Evolutionary conservation across 2,888 invertebrate species (phyloP).

Genomic region (Trichopoda pennipes): DNA sequence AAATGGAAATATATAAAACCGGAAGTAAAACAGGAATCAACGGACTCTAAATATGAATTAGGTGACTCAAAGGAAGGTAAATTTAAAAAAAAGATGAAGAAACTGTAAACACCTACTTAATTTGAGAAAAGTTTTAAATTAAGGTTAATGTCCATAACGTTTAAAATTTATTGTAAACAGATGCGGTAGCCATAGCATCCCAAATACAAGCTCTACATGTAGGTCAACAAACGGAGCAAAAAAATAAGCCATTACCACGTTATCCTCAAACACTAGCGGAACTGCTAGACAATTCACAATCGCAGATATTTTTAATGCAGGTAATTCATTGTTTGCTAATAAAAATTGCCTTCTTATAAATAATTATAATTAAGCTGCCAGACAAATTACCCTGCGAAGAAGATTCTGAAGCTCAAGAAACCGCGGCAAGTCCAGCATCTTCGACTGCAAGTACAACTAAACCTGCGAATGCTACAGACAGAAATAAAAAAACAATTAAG

Average conservation of each 20-base stretch:
- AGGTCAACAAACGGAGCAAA: conserved; percentile 63
- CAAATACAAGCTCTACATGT: conserved; percentile 74
- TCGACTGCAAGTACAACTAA: conserved; percentile 15
- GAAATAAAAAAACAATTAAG: conserved; percentile 49
- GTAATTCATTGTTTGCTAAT: conserved; percentile 65
- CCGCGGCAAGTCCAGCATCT: conserved; percentile 24
- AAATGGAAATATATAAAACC: conserved; percentile 69
- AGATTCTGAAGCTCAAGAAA: conserved; percentile 57
- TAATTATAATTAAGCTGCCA: conserved; percentile 74
- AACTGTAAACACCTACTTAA: not conserved
- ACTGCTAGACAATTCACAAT: conserved; percentile 73
- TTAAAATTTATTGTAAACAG: conserved; percentile 27
- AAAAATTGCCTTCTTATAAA: not conserved
- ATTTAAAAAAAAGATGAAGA: not conserved
- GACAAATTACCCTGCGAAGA: conserved; percentile 75
- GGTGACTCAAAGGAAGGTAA: conserved; percentile 55
- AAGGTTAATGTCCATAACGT: not conserved
- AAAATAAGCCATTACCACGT: conserved; percentile 61
- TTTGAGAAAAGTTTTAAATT: not conserved
- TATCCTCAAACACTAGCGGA: conserved; percentile 76
- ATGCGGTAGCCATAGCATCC: conserved; percentile 71
- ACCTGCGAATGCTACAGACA: conserved; percentile 12
- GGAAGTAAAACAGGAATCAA: conserved; percentile 62
- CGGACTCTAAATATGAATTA: not conserved
- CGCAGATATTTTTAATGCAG: conserved; percentile 79